Evolutionary conservation across 2,113 vertebrate genomes (phyloP).

Genomic region (Vimba vimba): DNA sequence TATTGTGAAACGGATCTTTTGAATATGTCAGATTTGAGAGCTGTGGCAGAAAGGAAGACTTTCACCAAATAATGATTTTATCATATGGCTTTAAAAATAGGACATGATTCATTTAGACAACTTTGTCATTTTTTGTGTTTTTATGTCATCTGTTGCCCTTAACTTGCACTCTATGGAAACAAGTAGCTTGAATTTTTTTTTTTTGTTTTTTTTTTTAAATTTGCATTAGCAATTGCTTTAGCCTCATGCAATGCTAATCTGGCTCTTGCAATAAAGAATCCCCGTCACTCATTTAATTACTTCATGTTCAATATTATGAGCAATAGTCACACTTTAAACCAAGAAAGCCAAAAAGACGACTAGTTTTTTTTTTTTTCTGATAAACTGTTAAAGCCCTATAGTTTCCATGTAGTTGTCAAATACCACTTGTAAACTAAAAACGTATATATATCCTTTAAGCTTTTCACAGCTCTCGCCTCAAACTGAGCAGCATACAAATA

Average conservation of each 20-base stretch:
- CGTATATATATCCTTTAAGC: background rate
- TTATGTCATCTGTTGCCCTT: background rate
- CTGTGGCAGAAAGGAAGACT: background rate
- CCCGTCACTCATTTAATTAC: background rate
- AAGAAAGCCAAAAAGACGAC: background rate
- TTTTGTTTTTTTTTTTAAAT: background rate
- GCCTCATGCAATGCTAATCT: conserved; percentile 2
- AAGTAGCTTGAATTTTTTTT: background rate
- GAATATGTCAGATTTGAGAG: background rate
- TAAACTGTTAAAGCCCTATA: background rate
- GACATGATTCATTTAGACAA: too few species aligned
- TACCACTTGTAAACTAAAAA: background rate
- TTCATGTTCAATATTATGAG: conserved; percentile 9
- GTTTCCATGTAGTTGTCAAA: background rate
- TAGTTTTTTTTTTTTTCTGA: background rate
- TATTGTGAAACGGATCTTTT: background rate
- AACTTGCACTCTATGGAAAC: background rate
- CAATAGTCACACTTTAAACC: background rate
- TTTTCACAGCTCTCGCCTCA: background rate
- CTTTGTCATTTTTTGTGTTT: background rate
- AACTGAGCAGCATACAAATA: conserved; percentile 9
- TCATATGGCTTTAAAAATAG: too few species aligned
- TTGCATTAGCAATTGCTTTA: too few species aligned
- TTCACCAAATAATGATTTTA: background rate
- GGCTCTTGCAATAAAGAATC: background rate